Conservation (phyloP, 1,140 invertebrate species). For the Kradibia gibbosae region DNA sequence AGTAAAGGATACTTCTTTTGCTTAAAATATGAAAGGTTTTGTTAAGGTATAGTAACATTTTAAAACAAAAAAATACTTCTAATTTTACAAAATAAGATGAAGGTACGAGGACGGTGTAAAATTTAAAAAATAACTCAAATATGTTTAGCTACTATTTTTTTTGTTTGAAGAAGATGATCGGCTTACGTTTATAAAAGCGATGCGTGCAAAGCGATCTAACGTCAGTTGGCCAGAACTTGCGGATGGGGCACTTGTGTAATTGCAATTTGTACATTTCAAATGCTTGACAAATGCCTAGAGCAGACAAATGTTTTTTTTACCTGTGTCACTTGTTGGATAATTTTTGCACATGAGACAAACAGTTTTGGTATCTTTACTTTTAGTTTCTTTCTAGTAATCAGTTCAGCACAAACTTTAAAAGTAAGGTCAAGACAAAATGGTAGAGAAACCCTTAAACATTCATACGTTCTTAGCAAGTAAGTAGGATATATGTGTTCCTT, state of each 20-base stretch:
- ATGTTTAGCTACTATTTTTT: background rate
- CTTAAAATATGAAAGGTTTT: too few species aligned
- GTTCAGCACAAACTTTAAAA: background rate
- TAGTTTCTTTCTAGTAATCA: background rate
- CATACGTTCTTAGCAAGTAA: background rate
- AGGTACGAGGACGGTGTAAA: too few species aligned
- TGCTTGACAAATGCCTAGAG: background rate
- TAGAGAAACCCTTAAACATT: background rate
- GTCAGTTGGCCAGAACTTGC: background rate
- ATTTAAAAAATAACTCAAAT: background rate
- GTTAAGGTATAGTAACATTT: too few species aligned
- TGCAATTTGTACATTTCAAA: background rate
- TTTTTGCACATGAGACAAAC: background rate
- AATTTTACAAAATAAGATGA: too few species aligned
- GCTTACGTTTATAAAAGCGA: conserved; percentile 7
- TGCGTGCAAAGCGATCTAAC: background rate
- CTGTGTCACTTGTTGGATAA: background rate
- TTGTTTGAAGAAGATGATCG: background rate
- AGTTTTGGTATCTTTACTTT: background rate
- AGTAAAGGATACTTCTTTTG: too few species aligned
- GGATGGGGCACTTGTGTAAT: background rate
- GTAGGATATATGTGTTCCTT: background rate
- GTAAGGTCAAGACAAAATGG: background rate
- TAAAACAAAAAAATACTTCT: too few species aligned
- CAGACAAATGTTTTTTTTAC: background rate